Conservation (phyloP, 2,113 vertebrate species). For the Vulpes lagopus region DNA sequence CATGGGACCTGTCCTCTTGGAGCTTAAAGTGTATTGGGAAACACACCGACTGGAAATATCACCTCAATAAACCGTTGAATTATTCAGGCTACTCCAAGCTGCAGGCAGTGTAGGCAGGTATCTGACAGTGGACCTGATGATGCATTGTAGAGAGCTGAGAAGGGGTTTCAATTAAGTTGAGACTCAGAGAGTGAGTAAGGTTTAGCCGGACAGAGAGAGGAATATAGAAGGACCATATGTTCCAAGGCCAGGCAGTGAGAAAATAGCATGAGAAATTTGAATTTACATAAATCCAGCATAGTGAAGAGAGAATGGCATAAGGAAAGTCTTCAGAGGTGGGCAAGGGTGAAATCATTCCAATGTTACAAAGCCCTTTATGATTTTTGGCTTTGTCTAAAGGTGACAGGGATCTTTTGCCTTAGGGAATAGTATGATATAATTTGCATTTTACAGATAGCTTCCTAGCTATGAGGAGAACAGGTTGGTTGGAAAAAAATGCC, state of each 20-base stretch:
- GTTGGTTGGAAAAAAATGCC: neutral
- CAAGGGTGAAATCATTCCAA: fast-evolving
- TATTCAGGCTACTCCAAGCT: neutral
- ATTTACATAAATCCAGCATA: neutral
- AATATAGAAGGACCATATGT: neutral
- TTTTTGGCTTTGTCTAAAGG: neutral
- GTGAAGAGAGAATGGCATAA: fast-evolving
- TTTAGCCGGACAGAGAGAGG: neutral
- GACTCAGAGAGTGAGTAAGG: neutral
- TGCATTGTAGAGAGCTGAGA: neutral
- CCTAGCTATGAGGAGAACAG: neutral
- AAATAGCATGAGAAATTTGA: neutral
- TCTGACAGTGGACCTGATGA: fast-evolving
- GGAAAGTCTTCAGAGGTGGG: neutral
- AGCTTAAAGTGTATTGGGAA: neutral
- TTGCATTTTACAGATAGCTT: neutral
- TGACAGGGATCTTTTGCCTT: neutral
- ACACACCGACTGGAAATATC: neutral
- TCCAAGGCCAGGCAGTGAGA: neutral
- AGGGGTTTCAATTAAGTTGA: neutral
- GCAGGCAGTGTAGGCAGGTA: fast-evolving
- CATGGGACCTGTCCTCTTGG: neutral
- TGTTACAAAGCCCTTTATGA: neutral
- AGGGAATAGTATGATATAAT: neutral
- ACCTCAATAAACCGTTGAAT: too few relatives aligned